Percentiles rank a stretch among this genome's conserved stretches.
phyloP scores from a whole-genome alignment of 2,113 vertebrate species.

The Corythaixoides concolor region DNA sequence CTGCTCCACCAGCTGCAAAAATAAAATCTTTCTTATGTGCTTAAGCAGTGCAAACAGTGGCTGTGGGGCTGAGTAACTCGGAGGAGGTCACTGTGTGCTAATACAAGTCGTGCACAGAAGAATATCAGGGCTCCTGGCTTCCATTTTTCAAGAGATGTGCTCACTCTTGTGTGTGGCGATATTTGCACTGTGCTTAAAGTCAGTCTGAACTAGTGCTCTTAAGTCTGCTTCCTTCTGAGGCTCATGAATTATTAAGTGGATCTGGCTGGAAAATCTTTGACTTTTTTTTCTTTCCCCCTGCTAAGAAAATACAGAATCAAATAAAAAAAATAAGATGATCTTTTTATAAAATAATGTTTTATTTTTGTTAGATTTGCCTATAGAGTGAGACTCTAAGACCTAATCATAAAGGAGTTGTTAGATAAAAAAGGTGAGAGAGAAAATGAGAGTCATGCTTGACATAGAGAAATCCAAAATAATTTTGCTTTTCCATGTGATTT shows the following conservation, averaged over 20 bases:
- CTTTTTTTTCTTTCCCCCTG: neutral
- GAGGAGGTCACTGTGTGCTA: neutral
- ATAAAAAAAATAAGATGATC: neutral
- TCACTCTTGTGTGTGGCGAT: neutral
- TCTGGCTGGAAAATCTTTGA: neutral
- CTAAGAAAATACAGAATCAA: neutral
- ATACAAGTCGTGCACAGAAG: neutral
- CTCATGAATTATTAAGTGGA: neutral
- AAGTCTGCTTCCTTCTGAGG: neutral
- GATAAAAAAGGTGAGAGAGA: neutral
- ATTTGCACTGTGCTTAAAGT: neutral
- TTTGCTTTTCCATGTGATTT: neutral
- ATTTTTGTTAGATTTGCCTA: neutral
- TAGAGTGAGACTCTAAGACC: neutral
- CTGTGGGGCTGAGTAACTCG: neutral
- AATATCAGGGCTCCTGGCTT: neutral
- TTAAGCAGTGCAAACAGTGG: neutral
- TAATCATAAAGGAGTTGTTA: neutral
- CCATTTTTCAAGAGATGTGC: neutral
- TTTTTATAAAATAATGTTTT: too few species aligned
- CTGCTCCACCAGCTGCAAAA: neutral
- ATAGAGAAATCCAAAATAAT: neutral
- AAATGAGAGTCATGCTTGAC: neutral
- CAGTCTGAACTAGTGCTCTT: neutral
- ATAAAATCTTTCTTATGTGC: neutral